These are phyloP conservation scores for Rhinolophus sinicus DNA, from an alignment of 2,113 vertebrate species.

Conservation along the genomic window DNA sequence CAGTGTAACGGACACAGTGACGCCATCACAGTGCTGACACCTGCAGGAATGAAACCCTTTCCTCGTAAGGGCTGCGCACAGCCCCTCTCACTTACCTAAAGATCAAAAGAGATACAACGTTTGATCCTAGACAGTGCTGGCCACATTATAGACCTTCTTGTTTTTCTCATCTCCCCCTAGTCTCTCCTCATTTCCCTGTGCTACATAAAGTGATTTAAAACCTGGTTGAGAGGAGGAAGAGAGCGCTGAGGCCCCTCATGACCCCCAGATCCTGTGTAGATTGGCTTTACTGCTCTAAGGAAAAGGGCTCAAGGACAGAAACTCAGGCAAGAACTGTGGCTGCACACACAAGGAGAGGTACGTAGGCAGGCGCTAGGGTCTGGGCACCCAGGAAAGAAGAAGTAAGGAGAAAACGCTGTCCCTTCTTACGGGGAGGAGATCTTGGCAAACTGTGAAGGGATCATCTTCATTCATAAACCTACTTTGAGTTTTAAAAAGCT, in stretches of 20 bases:
- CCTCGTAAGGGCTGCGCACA: background rate
- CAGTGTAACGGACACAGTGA: background rate
- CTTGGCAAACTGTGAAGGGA: background rate
- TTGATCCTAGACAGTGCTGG: background rate
- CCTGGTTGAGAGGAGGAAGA: background rate
- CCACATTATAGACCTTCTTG: background rate
- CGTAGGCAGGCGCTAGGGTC: background rate
- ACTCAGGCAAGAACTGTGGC: background rate
- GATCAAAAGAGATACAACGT: background rate
- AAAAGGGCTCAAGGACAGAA: background rate
- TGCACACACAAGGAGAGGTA: background rate
- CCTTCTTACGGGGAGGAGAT: background rate
- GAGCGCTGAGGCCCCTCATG: background rate
- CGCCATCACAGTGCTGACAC: background rate
- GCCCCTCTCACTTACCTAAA: background rate
- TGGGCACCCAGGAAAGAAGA: background rate
- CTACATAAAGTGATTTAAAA: conserved; percentile 37
- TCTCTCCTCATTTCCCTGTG: background rate
- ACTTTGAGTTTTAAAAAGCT: background rate
- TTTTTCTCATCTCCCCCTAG: background rate
- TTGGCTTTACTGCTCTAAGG: background rate
- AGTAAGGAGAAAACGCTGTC: background rate
- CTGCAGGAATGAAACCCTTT: background rate
- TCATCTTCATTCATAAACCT: background rate
- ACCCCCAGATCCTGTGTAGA: background rate